Percentiles rank a stretch among this genome's conserved stretches.
These are phyloP conservation scores for Mormyrus lacerda DNA, from an alignment of 2,113 vertebrate species.

Conservation along the genomic window DNA sequence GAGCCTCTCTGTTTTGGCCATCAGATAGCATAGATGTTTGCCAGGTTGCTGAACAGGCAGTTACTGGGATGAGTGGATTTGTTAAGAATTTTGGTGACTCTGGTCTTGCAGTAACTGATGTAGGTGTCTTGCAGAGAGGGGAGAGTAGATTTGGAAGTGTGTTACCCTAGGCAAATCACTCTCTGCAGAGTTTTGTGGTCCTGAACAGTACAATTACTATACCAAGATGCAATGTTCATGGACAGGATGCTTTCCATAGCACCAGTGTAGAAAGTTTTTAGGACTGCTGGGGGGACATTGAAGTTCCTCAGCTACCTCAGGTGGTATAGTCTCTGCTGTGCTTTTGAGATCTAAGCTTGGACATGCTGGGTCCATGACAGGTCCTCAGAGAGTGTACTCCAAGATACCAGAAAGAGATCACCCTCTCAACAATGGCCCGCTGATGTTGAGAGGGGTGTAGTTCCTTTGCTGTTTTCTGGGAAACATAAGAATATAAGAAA, in stretches of 20 bases:
- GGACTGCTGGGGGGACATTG: too few relatives aligned
- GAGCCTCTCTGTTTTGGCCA: neutral
- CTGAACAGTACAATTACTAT: neutral
- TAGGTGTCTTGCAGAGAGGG: neutral
- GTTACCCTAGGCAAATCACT: neutral
- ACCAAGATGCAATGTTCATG: neutral
- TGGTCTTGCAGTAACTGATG: neutral
- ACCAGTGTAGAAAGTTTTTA: neutral
- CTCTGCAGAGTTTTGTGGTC: neutral
- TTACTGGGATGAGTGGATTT: neutral
- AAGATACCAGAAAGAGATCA: neutral
- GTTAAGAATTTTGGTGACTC: neutral
- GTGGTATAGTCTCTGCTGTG: too few relatives aligned
- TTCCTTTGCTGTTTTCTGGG: neutral
- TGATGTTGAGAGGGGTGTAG: neutral
- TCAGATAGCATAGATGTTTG: neutral
- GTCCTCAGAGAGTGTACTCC: neutral
- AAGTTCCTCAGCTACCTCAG: too few relatives aligned
- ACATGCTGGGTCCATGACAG: neutral
- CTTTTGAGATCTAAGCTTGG: neutral
- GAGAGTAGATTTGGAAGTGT: neutral
- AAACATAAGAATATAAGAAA: too few relatives aligned
- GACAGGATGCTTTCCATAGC: neutral
- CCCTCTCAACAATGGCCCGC: neutral
- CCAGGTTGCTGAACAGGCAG: neutral